Evolutionary conservation across 2,888 invertebrate genomes (phyloP).

Genomic region (Magallana nippona): DNA sequence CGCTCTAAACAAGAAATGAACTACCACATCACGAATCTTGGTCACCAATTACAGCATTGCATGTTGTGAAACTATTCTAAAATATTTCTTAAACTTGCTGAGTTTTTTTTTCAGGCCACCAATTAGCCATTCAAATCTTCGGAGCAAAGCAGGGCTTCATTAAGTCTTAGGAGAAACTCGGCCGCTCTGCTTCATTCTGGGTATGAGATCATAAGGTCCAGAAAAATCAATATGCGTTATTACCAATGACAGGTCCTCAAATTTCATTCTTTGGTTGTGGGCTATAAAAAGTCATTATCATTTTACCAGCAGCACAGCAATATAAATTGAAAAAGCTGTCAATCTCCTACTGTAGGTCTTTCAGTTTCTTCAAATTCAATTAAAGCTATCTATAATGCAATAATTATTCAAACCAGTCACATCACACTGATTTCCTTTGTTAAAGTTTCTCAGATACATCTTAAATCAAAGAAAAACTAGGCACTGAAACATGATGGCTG

Average conservation of each 20-base stretch:
- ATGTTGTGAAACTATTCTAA: conserved; percentile 41
- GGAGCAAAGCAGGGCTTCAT: conserved; percentile 2
- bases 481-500: too few relatives aligned
- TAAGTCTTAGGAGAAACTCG: conserved; percentile 1
- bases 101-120: not conserved
- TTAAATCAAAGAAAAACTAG: too few relatives aligned
- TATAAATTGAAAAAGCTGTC: not conserved
- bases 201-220: conserved; percentile 24
- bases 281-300: conserved; percentile 18
- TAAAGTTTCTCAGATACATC: too few relatives aligned
- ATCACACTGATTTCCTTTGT: too few relatives aligned
- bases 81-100: conserved; percentile 20
- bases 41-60: conserved; percentile 42
- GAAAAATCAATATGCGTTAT: conserved; percentile 49
- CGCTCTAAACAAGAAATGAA: conserved; percentile 16
- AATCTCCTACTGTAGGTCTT: not conserved
- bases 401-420: not conserved
- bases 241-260: conserved; percentile 49
- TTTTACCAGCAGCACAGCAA: conserved; percentile 9
- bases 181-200: conserved; percentile 17
- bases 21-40: conserved; percentile 33
- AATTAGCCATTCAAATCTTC: conserved; percentile 30
- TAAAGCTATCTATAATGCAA: not conserved
- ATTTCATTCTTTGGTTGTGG: conserved; percentile 45
- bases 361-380: not conserved